Conservation (phyloP, 2,888 invertebrate species). For the Endotricha flammealis region DNA sequence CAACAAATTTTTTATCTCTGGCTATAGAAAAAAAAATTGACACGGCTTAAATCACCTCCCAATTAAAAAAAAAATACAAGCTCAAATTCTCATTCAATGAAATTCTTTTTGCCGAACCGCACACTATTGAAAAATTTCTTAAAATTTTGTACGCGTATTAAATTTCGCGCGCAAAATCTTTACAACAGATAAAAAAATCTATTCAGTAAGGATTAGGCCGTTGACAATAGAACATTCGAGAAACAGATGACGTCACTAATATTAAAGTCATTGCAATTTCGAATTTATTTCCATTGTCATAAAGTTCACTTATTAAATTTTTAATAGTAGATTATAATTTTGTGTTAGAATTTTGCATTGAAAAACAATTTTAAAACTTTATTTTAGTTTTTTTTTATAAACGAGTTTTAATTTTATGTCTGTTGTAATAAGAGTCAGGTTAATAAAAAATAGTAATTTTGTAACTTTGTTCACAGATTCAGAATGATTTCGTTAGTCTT, state of each 20-base stretch:
- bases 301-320: neutral
- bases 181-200: slow-evolving; percentile 24
- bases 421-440: neutral
- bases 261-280: neutral
- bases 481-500: neutral
- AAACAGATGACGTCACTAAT: neutral
- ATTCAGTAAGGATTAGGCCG: slow-evolving; percentile 39
- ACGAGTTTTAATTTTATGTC: neutral
- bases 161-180: slow-evolving; percentile 27
- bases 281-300: neutral
- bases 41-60: no score
- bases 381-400: no score
- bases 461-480: neutral
- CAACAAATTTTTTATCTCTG: no score
- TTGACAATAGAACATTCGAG: slow-evolving; percentile 26
- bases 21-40: no score
- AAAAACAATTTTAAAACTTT: neutral
- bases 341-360: neutral
- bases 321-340: neutral
- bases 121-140: neutral
- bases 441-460: no score
- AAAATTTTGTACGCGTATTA: slow-evolving; percentile 23
- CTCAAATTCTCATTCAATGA: no score
- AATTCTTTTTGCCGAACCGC: slow-evolving; percentile 2
- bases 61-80: no score